Conservation (phyloP, 2,113 vertebrate species). For the Trichomycterus rosablanca region DNA sequence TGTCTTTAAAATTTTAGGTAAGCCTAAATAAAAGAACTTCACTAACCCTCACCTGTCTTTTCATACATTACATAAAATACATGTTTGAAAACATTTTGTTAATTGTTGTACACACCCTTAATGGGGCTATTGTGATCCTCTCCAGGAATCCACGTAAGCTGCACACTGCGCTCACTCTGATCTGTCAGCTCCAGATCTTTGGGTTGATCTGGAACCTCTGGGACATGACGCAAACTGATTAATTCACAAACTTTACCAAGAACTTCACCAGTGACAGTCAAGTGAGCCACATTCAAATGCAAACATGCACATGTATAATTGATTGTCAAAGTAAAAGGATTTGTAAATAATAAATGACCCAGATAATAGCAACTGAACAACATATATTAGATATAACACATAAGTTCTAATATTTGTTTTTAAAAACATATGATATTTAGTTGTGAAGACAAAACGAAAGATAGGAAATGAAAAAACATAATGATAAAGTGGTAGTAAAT, state of each 20-base stretch:
- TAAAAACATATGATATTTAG: too few relatives aligned
- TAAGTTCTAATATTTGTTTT: too few relatives aligned
- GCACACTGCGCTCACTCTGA: slow-evolving; percentile 77
- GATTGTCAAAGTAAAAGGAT: neutral
- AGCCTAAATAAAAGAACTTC: too few relatives aligned
- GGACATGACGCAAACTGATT: neutral
- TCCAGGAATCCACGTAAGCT: slow-evolving; percentile 87
- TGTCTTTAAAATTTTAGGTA: too few relatives aligned
- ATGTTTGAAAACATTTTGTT: neutral
- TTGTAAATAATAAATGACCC: neutral
- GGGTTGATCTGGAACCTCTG: slow-evolving; percentile 86
- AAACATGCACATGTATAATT: slow-evolving; percentile 6
- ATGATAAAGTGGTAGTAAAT: slow-evolving; percentile 20
- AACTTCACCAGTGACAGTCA: too few relatives aligned
- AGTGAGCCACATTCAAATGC: too few relatives aligned
- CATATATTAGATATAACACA: too few relatives aligned
- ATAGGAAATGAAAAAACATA: neutral
- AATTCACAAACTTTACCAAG: neutral
- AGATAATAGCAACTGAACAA: slow-evolving; percentile 2
- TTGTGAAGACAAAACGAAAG: too few relatives aligned
- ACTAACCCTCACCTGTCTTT: too few relatives aligned
- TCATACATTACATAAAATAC: too few relatives aligned
- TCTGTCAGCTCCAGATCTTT: slow-evolving; percentile 87
- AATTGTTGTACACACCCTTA: slow-evolving; percentile 54
- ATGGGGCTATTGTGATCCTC: slow-evolving; percentile 90